A percentile compares a stretch with the other conserved stretches of the same genome.
Evolutionary conservation across 2,797 vertebrate species (phyloP).

Genomic region (Hippocampus kuda): DNA sequence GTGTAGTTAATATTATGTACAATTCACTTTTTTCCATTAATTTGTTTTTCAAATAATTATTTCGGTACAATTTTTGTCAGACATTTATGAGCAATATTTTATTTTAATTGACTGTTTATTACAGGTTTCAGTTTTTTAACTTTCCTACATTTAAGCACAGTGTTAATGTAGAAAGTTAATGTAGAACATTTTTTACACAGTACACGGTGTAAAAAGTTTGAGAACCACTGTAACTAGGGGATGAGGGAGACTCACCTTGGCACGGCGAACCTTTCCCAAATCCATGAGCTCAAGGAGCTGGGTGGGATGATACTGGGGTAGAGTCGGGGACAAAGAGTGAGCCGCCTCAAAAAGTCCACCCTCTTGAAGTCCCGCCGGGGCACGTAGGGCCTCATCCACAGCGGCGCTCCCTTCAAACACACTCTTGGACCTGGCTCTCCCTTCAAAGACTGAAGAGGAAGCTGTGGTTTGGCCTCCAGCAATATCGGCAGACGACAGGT

Average conservation of each 20-base stretch:
- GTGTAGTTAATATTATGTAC: too few relatives aligned
- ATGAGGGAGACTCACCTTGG: slow-evolving; percentile 65
- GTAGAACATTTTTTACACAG: neutral
- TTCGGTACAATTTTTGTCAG: too few relatives aligned
- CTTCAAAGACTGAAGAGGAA: slow-evolving; percentile 50
- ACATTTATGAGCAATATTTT: too few relatives aligned
- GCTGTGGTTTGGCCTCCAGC: slow-evolving; percentile 43
- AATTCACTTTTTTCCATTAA: too few relatives aligned
- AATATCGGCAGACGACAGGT: slow-evolving; percentile 64
- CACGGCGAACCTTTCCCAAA: slow-evolving; percentile 88
- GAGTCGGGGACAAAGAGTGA: slow-evolving; percentile 89
- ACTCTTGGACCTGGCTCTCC: slow-evolving; percentile 74
- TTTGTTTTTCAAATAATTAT: too few relatives aligned
- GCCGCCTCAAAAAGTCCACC: slow-evolving; percentile 96
- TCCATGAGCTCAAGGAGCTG: slow-evolving; percentile 97
- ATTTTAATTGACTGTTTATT: too few relatives aligned
- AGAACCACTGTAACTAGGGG: neutral
- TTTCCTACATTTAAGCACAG: too few relatives aligned
- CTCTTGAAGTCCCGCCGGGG: slow-evolving; percentile 86
- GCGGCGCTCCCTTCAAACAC: slow-evolving; percentile 75
- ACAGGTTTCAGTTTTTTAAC: too few relatives aligned
- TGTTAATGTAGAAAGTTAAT: too few relatives aligned
- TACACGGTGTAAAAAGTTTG: neutral
- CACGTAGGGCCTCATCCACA: slow-evolving; percentile 82
- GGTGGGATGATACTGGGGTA: slow-evolving; percentile 97